Evolutionary conservation across 2,888 invertebrate species (phyloP), one percentile per base, ranked within the genome.

Genomic region (Drosophila austrosaltans): DNA sequence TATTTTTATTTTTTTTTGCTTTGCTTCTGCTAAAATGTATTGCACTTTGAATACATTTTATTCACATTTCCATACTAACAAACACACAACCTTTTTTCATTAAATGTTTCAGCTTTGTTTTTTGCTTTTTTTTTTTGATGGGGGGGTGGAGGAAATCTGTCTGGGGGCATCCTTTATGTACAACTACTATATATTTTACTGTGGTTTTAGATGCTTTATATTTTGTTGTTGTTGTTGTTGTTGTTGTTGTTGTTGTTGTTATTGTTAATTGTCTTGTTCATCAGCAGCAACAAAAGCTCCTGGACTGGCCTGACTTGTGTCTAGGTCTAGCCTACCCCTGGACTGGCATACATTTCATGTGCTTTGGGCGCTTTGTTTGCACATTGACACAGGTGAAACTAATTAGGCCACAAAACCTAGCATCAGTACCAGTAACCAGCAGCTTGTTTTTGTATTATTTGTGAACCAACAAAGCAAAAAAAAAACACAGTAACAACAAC

Each of bases 361-460:
- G 67, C 72, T 67, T 72, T 67, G 67, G 67, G 72, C 62, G 66
- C 66, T 75, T 89, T 86, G 89, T 86, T 89, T 86, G 77, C 79
- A 87, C 82, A 89, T 86, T 86, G 85, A 86, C 89, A 86, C 85
- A 86, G 85, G 85, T 86, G 85, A 86, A 86, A 86, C 85, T 86
- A 86, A 86, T 86, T 86, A 89, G 85, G 85, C 85, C 85, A 86
- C 89, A 86, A 86, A 86, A 89, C 89, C 48, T 10, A 25, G 25
- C 48, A 25, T 12, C 22, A 48, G 48, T 4, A 12, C 10, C 48
- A 48, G 48, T 48, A 48, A 48, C 82, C 84, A 81, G 82, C 84
- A 81, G 82, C 81, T 84, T 85, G 78, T 86, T 87, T 84, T 81
- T 89, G 89, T 86, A 76, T 87, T 86, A 89, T 86, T 89, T 86